Evolutionary conservation across 2,888 invertebrate genomes (phyloP), one percentile per base, ranked within the genome.

Genomic region (Cosmia trapezina): DNA sequence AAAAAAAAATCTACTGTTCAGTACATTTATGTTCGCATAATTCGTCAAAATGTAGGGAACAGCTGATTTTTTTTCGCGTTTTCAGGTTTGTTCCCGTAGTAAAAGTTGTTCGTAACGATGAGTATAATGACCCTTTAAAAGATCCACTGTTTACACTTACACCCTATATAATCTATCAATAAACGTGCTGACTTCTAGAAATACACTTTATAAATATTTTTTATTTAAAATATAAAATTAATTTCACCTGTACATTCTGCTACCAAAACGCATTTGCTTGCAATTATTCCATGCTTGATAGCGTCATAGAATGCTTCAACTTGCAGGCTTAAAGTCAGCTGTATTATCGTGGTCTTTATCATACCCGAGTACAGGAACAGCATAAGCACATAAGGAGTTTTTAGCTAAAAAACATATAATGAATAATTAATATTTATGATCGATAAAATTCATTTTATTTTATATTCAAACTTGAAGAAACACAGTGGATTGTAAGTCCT

Each of bases 341-440:
- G 75, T 57, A 76, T 45, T 33, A 70, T 47, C 14, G 47, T 51
- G 4, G 78, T 70, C 14, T 70, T 76, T 51, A 78, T 19, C 70
- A 76, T 78, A 14, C 51, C 22, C 4, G 19, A 59, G 45, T 70
- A 76, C 17, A 76, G 33, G 47, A 59, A 78, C 19, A 76, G 11
- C 0, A 78, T n/a, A n/a, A n/a, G 78, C 4, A 76, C 41, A 22
- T 76, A 62, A 14, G 75, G 70, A 14, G 78, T 62, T 33, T 41
- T 59, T 12, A 22, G 12, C 75, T 75, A 22, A 2, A 54, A 45
- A 47, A 37, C 8, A 57, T 8, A 0, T 41, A 41, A 41, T 37
- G n/a, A n/a, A n/a, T 14, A 37, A 2, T 57, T 11, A n/a, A 33
- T 12, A 57, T 33, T 37, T 19, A 12, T 3, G 17, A 33, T 11